Conservation (phyloP, 2,797 vertebrate species). For the Agapornis canus region DNA sequence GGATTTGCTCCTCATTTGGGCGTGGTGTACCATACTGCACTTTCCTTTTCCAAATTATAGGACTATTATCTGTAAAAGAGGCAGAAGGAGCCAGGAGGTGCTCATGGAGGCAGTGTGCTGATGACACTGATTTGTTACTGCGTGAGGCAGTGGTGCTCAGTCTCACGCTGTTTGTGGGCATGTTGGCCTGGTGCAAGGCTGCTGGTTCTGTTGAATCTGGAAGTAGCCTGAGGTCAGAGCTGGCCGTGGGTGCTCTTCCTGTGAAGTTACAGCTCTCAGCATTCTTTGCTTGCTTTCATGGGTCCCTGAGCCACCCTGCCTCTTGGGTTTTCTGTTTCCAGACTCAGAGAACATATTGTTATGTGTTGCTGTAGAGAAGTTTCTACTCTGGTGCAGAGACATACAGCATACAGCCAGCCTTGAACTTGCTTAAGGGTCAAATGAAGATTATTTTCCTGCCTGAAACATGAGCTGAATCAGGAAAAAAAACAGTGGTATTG, state of each 20-base stretch:
- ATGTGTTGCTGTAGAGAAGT: not conserved
- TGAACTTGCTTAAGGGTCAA: not conserved
- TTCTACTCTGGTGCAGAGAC: not conserved
- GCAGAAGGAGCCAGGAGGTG: not conserved
- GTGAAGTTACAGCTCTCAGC: rapidly evolving
- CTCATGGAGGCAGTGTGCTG: not conserved
- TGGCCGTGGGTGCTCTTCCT: not conserved
- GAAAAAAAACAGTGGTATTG: not conserved
- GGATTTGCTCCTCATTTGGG: not conserved
- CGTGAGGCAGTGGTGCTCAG: not conserved
- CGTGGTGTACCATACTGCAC: not conserved
- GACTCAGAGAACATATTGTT: not conserved
- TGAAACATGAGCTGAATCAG: not conserved
- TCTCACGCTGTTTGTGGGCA: not conserved
- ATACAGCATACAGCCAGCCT: not conserved
- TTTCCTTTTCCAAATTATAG: not conserved
- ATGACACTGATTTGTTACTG: not conserved
- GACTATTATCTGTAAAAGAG: not conserved
- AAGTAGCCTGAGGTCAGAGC: not conserved
- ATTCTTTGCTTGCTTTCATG: rapidly evolving
- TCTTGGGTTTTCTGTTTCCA: not conserved
- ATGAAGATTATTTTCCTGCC: not conserved
- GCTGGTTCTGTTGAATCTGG: not conserved
- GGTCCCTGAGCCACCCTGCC: not conserved
- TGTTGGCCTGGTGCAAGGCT: not conserved